Conservation (phyloP, 2,888 invertebrate species). For the Caenorhabditis sp. region DNA sequence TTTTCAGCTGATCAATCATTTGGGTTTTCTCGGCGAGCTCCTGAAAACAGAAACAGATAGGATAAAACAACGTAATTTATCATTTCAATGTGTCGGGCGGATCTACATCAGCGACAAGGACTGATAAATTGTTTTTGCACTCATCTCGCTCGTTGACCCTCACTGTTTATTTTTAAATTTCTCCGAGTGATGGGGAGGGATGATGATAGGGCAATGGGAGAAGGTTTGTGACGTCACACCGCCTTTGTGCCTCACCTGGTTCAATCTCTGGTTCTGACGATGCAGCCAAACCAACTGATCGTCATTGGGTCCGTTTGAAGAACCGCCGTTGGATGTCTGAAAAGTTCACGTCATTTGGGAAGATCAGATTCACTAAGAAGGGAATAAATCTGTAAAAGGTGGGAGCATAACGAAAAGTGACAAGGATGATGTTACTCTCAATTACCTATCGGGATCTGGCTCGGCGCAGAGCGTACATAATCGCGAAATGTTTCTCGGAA, state of each 20-base stretch:
- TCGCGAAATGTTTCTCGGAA: no score
- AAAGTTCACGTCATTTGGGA: neutral
- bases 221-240: conserved; percentile 25
- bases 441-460: no score
- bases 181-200: neutral
- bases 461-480: no score
- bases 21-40: conserved; percentile 79
- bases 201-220: conserved; percentile 4
- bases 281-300: conserved; percentile 77
- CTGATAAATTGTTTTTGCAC: conserved; percentile 53
- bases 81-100: conserved; percentile 39
- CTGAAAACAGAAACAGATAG: conserved; percentile 66
- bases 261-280: conserved; percentile 80
- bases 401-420: no score
- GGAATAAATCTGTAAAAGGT: no score
- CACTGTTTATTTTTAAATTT: conserved; percentile 48
- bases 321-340: conserved; percentile 39
- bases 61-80: conserved; percentile 51
- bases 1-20: conserved; percentile 78
- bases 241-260: conserved; percentile 74
- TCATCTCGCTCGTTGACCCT: conserved; percentile 33
- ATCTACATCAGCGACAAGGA: conserved; percentile 35
- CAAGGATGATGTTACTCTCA: no score
- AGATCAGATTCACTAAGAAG: no score
- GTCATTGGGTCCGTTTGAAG: conserved; percentile 54